Conservation (phyloP, 1,140 invertebrate species). For the Tetraneura akinire region DNA sequence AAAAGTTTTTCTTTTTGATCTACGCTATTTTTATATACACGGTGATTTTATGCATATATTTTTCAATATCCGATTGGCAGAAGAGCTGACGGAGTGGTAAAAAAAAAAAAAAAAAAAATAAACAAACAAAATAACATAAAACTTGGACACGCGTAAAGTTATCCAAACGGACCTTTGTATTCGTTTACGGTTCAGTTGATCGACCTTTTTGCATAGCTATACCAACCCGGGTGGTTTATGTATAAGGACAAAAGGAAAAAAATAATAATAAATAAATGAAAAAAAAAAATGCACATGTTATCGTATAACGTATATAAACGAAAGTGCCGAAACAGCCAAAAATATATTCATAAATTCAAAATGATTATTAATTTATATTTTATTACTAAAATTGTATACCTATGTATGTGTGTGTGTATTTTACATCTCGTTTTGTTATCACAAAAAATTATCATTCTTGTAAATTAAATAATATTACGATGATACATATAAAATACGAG, state of each 20-base stretch:
- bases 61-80: conserved; percentile 38
- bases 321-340: background rate
- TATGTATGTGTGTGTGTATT: too few species aligned
- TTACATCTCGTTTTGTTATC: too few species aligned
- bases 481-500: too few species aligned
- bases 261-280: too few species aligned
- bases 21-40: conserved; percentile 29
- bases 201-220: conserved; percentile 48
- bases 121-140: conserved; percentile 42
- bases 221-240: conserved; percentile 21
- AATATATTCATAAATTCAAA: background rate
- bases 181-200: conserved; percentile 48
- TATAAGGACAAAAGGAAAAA: conserved; percentile 5
- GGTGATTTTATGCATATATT: conserved; percentile 25
- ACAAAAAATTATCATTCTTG: too few species aligned
- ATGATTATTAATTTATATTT: background rate
- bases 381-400: conserved; percentile 20
- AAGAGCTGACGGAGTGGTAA: conserved; percentile 32
- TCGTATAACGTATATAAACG: background rate
- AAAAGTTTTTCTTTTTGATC: conserved; percentile 11
- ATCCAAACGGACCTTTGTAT: conserved; percentile 46
- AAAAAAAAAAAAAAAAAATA: conserved; percentile 29
- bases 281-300: background rate
- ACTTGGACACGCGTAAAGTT: conserved; percentile 45
- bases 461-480: too few species aligned